Conservation (phyloP, 2,113 vertebrate genomes). For the Pogona vitticeps region DNA sequence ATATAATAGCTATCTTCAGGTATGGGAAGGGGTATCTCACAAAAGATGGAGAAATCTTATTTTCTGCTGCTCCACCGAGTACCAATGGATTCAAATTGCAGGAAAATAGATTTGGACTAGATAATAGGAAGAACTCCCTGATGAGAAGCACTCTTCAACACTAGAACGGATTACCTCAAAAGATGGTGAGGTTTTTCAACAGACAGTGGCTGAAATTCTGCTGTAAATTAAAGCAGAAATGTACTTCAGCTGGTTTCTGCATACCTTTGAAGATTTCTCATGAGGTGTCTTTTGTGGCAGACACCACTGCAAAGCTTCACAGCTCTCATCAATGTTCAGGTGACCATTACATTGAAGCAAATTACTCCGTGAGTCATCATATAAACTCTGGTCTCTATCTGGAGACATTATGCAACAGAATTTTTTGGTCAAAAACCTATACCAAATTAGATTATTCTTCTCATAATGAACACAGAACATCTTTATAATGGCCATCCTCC, state of each 20-base stretch:
- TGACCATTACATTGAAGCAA: conserved; percentile 40
- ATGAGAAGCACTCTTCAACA: too few species aligned
- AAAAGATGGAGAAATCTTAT: too few species aligned
- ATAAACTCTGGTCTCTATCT: conserved; percentile 41
- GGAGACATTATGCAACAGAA: conserved; percentile 47
- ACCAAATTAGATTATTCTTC: conserved; percentile 36
- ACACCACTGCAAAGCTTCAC: conserved; percentile 27
- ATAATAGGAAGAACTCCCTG: too few species aligned
- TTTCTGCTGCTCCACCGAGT: too few species aligned
- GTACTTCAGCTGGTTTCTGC: neutral
- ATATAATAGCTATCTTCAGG: too few species aligned
- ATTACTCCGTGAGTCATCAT: conserved; percentile 58
- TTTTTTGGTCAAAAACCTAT: conserved; percentile 38
- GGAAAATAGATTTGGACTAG: too few species aligned
- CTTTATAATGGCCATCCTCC: conserved; percentile 32
- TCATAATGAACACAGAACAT: neutral
- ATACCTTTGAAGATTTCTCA: neutral
- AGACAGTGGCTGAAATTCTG: too few species aligned
- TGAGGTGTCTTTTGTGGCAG: conserved; percentile 24
- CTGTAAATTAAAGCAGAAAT: neutral
- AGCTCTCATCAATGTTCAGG: conserved; percentile 54
- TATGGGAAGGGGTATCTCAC: too few species aligned
- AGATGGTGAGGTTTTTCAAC: too few species aligned
- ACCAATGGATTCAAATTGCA: too few species aligned
- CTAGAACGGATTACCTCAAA: too few species aligned